Evolutionary conservation across 2,888 invertebrate species (phyloP).

Genomic region (Heliconius erato): DNA sequence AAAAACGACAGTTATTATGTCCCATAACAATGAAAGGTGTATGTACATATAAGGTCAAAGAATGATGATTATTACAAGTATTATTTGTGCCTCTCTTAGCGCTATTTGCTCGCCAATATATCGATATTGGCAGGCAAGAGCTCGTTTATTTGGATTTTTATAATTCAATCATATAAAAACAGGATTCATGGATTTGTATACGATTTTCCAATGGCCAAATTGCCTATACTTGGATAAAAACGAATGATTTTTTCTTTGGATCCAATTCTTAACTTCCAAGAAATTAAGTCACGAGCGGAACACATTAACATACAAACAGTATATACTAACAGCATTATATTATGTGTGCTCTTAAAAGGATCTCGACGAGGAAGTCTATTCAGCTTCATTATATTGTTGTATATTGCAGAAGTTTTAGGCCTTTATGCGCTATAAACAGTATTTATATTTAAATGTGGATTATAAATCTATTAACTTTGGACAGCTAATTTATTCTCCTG

Average conservation of each 20-base stretch:
- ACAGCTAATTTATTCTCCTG: not conserved
- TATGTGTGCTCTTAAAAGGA: not conserved
- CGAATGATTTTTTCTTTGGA: not conserved
- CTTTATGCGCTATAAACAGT: not conserved
- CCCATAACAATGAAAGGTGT: not conserved
- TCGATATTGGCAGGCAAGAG: not conserved
- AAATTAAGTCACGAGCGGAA: not conserved
- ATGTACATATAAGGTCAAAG: not conserved
- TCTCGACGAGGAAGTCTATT: not conserved
- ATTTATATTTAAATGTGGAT: not conserved
- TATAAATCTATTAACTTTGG: slow-evolving; percentile 7
- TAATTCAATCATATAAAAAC: not conserved
- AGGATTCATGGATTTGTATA: not conserved
- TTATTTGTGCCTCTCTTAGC: not conserved
- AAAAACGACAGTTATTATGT: not conserved
- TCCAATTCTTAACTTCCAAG: not conserved
- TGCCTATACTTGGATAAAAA: not conserved
- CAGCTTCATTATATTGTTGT: slow-evolving; percentile 2
- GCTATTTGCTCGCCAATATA: not conserved
- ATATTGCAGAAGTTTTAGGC: slow-evolving; percentile 11
- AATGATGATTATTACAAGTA: not conserved
- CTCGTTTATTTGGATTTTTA: not conserved
- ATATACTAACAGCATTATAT: not conserved
- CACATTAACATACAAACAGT: too few relatives aligned
- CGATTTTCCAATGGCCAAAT: not conserved